A percentile compares a stretch with the other conserved stretches of the same genome.
Evolutionary conservation across 2,113 vertebrate species (phyloP).

Genomic region (Protobothrops mucrosquamatus): DNA sequence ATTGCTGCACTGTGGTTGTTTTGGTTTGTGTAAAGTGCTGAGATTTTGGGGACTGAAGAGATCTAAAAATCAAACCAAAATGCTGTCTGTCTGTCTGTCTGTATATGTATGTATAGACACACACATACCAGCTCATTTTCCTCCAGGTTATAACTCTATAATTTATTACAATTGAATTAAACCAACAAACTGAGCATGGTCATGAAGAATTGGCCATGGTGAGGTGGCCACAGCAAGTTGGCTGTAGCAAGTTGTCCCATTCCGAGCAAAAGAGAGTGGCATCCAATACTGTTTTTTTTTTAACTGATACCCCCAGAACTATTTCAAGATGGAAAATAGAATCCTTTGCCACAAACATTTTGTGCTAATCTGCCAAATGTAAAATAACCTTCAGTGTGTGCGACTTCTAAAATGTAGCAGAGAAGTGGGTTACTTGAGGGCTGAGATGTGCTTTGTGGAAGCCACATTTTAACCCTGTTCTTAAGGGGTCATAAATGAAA

Average conservation of each 20-base stretch:
- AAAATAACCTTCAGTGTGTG: neutral
- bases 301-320: neutral
- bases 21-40: neutral
- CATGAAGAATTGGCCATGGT: no score
- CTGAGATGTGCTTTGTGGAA: neutral
- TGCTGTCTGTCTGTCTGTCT: neutral
- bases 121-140: neutral
- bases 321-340: neutral
- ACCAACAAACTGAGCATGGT: neutral
- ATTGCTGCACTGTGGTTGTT: neutral
- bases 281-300: neutral
- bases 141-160: neutral
- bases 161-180: neutral
- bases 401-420: neutral
- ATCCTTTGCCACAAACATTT: neutral
- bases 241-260: neutral
- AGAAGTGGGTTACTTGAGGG: neutral
- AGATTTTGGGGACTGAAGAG: neutral
- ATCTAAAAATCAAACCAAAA: neutral
- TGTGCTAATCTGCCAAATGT: neutral
- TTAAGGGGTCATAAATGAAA: slow-evolving; percentile 8
- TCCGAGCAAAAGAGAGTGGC: neutral
- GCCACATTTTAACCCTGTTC: neutral
- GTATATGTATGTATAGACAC: neutral
- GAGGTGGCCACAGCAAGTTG: neutral